phyloP scores from a whole-genome alignment of 2,113 vertebrate genomes.

The Apeltes quadracus region DNA sequence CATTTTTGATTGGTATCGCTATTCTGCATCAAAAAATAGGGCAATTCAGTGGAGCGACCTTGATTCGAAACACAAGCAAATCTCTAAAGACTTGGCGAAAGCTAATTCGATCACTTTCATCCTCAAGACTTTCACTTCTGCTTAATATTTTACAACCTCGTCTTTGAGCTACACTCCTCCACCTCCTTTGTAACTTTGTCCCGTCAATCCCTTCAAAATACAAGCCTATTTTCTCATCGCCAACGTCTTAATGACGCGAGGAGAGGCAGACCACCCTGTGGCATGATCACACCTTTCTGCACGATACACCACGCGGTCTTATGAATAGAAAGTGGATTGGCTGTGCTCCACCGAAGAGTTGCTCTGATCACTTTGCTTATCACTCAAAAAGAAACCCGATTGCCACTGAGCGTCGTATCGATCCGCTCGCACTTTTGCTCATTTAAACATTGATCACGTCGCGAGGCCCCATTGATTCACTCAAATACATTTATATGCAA shows the following conservation, averaged over 20 bases:
- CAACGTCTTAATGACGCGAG: slow-evolving; percentile 59
- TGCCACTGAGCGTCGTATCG: slow-evolving; percentile 52
- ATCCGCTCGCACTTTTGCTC: slow-evolving; percentile 44
- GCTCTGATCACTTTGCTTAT: slow-evolving; percentile 62
- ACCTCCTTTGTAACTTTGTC: slow-evolving; percentile 57
- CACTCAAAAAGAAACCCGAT: slow-evolving; percentile 57
- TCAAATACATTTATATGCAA: slow-evolving; percentile 59
- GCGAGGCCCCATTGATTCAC: slow-evolving; percentile 55
- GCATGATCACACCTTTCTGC: slow-evolving; percentile 70
- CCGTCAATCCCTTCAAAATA: slow-evolving; percentile 49
- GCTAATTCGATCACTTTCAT: slow-evolving; percentile 79
- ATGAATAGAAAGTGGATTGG: slow-evolving; percentile 72
- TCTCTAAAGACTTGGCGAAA: slow-evolving; percentile 67
- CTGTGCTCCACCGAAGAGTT: slow-evolving; percentile 42
- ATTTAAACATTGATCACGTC: slow-evolving; percentile 63
- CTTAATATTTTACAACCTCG: slow-evolving; percentile 65
- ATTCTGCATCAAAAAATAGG: slow-evolving; percentile 71
- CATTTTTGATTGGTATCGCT: slow-evolving; percentile 73
- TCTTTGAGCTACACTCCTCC: slow-evolving; percentile 49
- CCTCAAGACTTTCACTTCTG: slow-evolving; percentile 63
- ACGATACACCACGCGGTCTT: slow-evolving; percentile 37
- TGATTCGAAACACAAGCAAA: slow-evolving; percentile 74
- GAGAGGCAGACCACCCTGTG: slow-evolving; percentile 52
- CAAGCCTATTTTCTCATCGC: slow-evolving; percentile 53
- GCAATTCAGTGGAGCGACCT: slow-evolving; percentile 73